A percentile compares a stretch with the other conserved stretches of the same genome.
These are phyloP conservation scores for Oncorhynchus nerka DNA, from an alignment of 2,113 vertebrate species.

Conservation along the genomic window DNA sequence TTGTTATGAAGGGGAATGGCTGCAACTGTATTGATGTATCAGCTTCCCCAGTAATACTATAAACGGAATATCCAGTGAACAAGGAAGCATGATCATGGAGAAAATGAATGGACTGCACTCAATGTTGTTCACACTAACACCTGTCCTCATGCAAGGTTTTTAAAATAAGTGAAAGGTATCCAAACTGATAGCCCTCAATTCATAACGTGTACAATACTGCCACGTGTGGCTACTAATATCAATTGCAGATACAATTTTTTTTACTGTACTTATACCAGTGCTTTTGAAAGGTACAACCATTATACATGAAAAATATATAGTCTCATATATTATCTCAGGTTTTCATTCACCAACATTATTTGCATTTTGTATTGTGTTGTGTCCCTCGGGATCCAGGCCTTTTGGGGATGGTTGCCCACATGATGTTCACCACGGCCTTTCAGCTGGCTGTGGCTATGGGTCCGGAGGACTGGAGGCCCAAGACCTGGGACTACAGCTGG, in stretches of 20 bases:
- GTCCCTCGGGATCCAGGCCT: constrained; percentile 75
- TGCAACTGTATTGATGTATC: too few species aligned
- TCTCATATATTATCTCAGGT: not conserved
- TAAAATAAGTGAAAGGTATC: not conserved
- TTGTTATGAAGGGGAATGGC: too few species aligned
- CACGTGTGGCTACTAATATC: not conserved
- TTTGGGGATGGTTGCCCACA: constrained; percentile 94
- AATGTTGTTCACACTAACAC: too few species aligned
- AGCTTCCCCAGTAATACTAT: too few species aligned
- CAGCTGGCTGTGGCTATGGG: constrained; percentile 91
- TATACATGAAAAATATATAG: not conserved
- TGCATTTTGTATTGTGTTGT: not conserved
- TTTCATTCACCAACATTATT: not conserved
- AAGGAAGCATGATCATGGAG: too few species aligned
- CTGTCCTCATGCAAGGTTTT: too few species aligned
- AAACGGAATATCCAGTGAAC: too few species aligned
- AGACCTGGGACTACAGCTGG: constrained; percentile 97
- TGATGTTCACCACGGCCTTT: constrained; percentile 97
- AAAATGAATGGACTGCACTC: too few species aligned
- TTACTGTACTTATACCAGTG: not conserved
- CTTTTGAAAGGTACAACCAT: not conserved
- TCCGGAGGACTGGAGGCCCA: constrained; percentile 94
- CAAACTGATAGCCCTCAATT: not conserved
- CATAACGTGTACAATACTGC: constrained; percentile 5
- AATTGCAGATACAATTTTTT: not conserved